Evolutionary conservation across 1,140 invertebrate genomes (phyloP), one percentile per base, ranked within the genome.

Genomic region (Oppia nitens): DNA sequence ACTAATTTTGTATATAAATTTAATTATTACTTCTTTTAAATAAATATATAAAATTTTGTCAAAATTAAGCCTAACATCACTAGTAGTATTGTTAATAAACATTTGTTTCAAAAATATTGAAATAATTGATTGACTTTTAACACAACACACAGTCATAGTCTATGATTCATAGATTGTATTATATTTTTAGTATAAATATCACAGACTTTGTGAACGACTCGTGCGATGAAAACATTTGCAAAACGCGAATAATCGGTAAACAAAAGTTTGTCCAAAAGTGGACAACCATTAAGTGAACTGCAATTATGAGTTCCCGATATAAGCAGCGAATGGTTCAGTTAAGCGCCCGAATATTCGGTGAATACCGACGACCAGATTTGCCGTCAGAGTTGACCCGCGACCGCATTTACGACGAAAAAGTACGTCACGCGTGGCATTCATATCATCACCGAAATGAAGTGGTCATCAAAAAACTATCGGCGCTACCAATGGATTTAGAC

Each of bases 291-390:
- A n/a, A n/a, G n/a, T n/a, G n/a, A n/a, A n/a, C n/a, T n/a, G n/a
- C n/a, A n/a, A n/a, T n/a, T n/a, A 40, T 40, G 32, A 4, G 14
- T 51, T 62, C 84, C 0, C 80, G 78, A 62, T 96, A 95, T 71
- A 84, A 85, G 0, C 77, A 76, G 6, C 77, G 85, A 20, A 95
- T 96, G 87, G 82, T 83, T 63, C 78, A 81, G 48, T 73, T 96
- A 23, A 87, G 87, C 53, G 85, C 87, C 65, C 75, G 81, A 65
- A 93, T 96, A 64, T 96, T 96, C 72, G 84, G 83, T 0, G 89
- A 96, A 76, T 83, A 90, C 14, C 76, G 79, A 0, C 77, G 84
- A 60, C 79, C 0, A 87, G 83, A 1, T 80, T 56, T 57, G 53
- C 56, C 56, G 27, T 6, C 53, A 12, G 56, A 59, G 48, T 24